Base-by-base conservation (phyloP, 2,113 vertebrate genomes). In the Orientallactaga bullata region DNA sequence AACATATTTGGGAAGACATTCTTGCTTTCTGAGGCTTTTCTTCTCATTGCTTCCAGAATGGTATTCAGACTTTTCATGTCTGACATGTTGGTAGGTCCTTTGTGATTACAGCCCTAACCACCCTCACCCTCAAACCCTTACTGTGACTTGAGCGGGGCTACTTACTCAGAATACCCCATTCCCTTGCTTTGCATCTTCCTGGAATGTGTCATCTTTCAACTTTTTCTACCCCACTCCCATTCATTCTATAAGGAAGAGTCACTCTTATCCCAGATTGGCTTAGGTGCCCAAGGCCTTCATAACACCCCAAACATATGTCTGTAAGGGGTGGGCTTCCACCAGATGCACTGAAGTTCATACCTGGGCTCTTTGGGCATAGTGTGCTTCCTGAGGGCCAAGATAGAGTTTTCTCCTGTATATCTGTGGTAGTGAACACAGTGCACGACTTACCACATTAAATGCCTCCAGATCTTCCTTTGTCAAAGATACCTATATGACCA, bases 321-420 rank as follows among this genome's bases (percentile, higher is more conserved):
- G 42, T 13, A 17, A 17, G 17, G 12, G 39, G 5, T 21, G 32
- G 28, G 51, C 24, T 90, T 18, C 21, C 55, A 37, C 2, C 9
- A 11, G 65, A 72, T 10, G 15, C 5, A 21, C 39, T 26, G 4
- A 0, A 8, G 3, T 37, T 2, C 2, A 7, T 3, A 11, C 3
- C 2, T 11, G 26, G 26, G 42, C 20, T 63, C 32, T 35, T 47
- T 60, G 24, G 69, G 63, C 9, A 2, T 42, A 1, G 2, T 2
- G 24, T 66, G 28, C 28, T 66, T 73, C 47, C 2, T 7, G 32
- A 1, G 11, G 55, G 79, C 1, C 10, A 24, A 7, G n/a, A 2
- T 8, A 17, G 0, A 3, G 42, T 6, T 47, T 32, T 47, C 23
- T 37, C 37, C 32, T 16, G 5, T 3, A 7, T 30, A 7, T 42